Evolutionary conservation across 2,113 vertebrate genomes (phyloP).

Genomic region (Bombycilla garrulus): DNA sequence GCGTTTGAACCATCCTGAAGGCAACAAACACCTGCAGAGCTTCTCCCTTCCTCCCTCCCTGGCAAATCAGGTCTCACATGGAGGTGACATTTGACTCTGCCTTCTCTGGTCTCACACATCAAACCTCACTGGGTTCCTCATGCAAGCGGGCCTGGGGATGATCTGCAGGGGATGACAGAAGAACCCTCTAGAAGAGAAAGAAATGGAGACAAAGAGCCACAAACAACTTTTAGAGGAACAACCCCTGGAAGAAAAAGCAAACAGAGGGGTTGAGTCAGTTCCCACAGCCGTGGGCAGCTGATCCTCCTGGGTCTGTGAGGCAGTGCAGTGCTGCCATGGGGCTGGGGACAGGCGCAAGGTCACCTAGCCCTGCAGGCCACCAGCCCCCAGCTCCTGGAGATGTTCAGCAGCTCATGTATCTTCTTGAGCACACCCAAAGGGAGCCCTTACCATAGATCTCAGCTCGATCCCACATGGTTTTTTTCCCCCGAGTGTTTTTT

Average conservation of each 20-base stretch:
- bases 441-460: not conserved
- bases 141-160: not conserved
- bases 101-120: not conserved
- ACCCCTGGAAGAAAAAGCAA: not conserved
- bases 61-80: not conserved
- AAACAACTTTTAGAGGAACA: not conserved
- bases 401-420: not conserved
- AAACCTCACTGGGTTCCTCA: not conserved
- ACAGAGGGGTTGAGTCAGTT: not conserved
- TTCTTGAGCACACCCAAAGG: not conserved
- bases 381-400: not conserved
- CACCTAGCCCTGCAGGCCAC: not conserved
- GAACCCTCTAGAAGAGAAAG: not conserved
- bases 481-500: not conserved
- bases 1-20: not conserved
- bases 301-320: not conserved
- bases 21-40: not conserved
- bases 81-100: not conserved
- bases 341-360: not conserved
- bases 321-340: not conserved
- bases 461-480: not conserved
- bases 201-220: not conserved
- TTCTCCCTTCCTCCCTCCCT: not conserved
- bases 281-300: not conserved
- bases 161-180: not conserved